Base-by-base conservation (phyloP, 2,888 invertebrate species). In the Eulithis prunata region DNA sequence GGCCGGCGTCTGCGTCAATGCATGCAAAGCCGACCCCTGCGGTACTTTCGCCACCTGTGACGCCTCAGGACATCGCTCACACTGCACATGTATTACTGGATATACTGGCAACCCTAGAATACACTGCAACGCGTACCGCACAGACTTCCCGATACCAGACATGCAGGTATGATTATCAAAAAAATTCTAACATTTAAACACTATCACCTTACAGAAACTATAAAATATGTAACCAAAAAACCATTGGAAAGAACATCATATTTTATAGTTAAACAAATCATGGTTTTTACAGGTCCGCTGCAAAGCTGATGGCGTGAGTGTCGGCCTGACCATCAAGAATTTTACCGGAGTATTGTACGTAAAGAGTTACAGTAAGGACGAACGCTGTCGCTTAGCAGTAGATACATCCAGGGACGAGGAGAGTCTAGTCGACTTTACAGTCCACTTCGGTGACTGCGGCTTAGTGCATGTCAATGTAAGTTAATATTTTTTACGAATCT, bases 311-410 rank as follows among this genome's bases (percentile, higher is more conserved):
- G 98, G 98, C 46, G 97, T 98, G 8, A 96, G 97, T 84, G 98
- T 98, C 0, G 95, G 96, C 79, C 95, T 97, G 55, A 95, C 96
- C 78, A 95, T 97, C 43, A 95, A 95, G 76, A 96, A 96, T 66
- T 98, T 98, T 85, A 97, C 97, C 78, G 98, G 98, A 13, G 96
- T 98, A 0, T 90, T 98, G 2, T 98, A 98, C 80, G 98, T 98
- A 0, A 98, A 98, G 90, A 98, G 98, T 43, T 97, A 98, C 89
- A 98, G 98, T 84, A 98, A 98, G 86, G 97, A 98, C 79, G 97
- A 97, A 82, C 95, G 97, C 70, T 98, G 98, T 83, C 95, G 98
- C 71, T 94, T 96, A 59, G 95, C 97, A 1, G 95, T 98, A 1
- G 96, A 96, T 45, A 94, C 97, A 63, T 95, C 97, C 10, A 94